A percentile compares a stretch with the other conserved stretches of the same genome.
These are phyloP conservation scores for Folsomia manolachei DNA, from an alignment of 2,888 invertebrate genomes.

Conservation along the genomic window DNA sequence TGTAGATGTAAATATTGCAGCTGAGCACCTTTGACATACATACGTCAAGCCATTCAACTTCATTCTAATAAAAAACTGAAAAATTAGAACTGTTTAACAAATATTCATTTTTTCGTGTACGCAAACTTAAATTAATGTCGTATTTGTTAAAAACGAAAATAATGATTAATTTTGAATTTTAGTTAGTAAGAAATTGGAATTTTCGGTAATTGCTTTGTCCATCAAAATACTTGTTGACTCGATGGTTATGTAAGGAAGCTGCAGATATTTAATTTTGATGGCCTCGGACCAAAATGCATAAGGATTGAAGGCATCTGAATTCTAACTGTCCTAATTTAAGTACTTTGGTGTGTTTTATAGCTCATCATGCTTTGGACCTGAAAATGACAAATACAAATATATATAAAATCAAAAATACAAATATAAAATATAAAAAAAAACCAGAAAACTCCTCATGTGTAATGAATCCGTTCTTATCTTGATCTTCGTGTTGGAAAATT, in stretches of 20 bases:
- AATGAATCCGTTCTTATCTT: conserved; percentile 93
- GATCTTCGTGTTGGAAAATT: conserved; percentile 96
- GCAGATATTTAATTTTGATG: not conserved
- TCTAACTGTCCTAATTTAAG: conserved; percentile 1
- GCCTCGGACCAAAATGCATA: not conserved
- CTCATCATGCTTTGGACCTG: conserved; percentile 92
- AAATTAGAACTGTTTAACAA: not conserved
- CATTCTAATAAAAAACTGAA: not conserved
- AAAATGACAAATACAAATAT: too few relatives aligned
- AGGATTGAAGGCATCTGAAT: not conserved
- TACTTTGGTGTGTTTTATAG: conserved; percentile 62
- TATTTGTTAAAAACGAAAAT: not conserved
- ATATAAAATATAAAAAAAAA: too few relatives aligned
- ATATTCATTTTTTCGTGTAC: not conserved
- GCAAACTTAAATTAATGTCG: too few relatives aligned
- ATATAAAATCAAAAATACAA: too few relatives aligned
- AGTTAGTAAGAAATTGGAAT: not conserved
- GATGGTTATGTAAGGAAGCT: not conserved
- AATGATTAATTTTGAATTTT: not conserved
- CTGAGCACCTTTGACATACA: not conserved
- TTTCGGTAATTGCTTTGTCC: not conserved
- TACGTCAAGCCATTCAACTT: too few relatives aligned
- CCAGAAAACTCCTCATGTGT: conserved; percentile 93
- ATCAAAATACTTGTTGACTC: too few relatives aligned
- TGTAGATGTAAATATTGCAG: not conserved